Percentiles rank a stretch among this genome's conserved stretches.
These are phyloP conservation scores for Euglossa dilemma DNA, from an alignment of 1,140 invertebrate species.

Conservation along the genomic window DNA sequence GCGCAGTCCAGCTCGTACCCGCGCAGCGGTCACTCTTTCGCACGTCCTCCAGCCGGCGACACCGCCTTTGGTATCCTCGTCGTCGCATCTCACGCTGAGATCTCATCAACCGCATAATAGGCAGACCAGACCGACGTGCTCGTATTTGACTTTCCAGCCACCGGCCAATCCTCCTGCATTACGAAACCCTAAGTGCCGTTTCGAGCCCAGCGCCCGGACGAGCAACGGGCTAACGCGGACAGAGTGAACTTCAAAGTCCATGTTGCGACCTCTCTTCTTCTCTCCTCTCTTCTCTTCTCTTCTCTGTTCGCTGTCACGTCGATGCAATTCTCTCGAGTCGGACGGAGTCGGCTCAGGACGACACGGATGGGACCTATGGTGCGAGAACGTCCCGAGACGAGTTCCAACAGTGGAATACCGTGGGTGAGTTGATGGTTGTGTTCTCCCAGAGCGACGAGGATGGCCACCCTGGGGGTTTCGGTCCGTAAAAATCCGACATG, in stretches of 20 bases:
- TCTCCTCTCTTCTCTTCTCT: no score
- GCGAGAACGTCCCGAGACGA: no score
- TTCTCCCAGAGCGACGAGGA: no score
- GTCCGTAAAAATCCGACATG: no score
- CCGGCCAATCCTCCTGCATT: not conserved
- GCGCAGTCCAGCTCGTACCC: constrained; percentile 6
- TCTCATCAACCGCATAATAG: constrained; percentile 47
- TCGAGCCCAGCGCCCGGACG: not conserved
- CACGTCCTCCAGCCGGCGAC: constrained; percentile 12
- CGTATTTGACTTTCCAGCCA: constrained; percentile 15
- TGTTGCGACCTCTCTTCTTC: no score
- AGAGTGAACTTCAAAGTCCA: not conserved
- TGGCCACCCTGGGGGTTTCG: no score
- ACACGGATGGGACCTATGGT: no score
- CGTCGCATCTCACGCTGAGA: constrained; percentile 38
- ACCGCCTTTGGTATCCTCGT: constrained; percentile 4
- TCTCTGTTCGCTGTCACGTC: no score
- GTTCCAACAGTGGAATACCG: no score
- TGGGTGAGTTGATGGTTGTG: no score
- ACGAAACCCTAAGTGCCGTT: not conserved
- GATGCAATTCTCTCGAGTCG: no score
- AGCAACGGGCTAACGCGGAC: not conserved
- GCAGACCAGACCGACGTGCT: constrained; percentile 18
- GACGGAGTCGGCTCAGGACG: no score
- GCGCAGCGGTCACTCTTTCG: constrained; percentile 13